A percentile compares a stretch with the other conserved stretches of the same genome.
phyloP scores from a whole-genome alignment of 1,140 invertebrate species.

The Brachionus sp. region DNA sequence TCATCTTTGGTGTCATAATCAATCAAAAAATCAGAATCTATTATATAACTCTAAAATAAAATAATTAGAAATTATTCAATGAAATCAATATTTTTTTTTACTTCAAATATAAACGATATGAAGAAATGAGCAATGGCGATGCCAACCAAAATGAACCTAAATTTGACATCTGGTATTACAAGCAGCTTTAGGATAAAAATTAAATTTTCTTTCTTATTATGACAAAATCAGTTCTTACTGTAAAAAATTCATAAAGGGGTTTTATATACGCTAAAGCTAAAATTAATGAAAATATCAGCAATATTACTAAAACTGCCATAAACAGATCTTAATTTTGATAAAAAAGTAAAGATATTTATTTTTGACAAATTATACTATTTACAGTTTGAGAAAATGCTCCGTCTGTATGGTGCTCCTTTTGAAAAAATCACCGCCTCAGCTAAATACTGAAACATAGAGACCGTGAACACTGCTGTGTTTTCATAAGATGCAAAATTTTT shows the following conservation, averaged over 20 bases:
- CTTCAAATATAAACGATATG: slow-evolving; percentile 28
- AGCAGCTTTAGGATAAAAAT: slow-evolving; percentile 7
- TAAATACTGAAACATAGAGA: slow-evolving; percentile 45
- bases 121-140: slow-evolving; percentile 16
- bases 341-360: not conserved
- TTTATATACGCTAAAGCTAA: not conserved
- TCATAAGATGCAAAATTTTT: slow-evolving; percentile 38
- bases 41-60: slow-evolving; percentile 27
- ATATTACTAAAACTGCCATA: not conserved
- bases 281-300: slow-evolving; percentile 29
- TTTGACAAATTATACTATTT: not conserved
- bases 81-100: not conserved
- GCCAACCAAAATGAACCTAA: slow-evolving; percentile 27
- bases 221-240: not conserved
- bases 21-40: slow-evolving; percentile 32
- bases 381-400: slow-evolving; percentile 45
- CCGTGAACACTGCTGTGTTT: slow-evolving; percentile 36
- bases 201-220: not conserved
- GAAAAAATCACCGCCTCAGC: slow-evolving; percentile 45
- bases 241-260: not conserved
- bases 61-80: not conserved
- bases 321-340: slow-evolving; percentile 2
- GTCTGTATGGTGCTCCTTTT: slow-evolving; percentile 37
- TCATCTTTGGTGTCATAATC: slow-evolving; percentile 32
- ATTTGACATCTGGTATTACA: slow-evolving; percentile 34